Evolutionary conservation across 2,797 vertebrate genomes (phyloP), one percentile per base, ranked within the genome.

Genomic region (Oophaga sylvatica): DNA sequence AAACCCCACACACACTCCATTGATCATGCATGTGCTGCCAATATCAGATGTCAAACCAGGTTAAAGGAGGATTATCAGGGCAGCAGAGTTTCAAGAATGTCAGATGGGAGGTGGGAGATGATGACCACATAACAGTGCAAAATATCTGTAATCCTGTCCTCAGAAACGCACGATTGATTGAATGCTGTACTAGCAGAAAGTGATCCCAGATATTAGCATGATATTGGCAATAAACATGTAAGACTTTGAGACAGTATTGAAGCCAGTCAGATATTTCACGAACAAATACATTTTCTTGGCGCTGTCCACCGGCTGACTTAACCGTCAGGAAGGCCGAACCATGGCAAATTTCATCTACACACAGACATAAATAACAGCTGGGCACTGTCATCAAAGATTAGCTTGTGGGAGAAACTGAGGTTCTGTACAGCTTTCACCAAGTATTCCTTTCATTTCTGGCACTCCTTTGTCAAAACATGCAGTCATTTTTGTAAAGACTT

Each of bases 371-470:
- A 81, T 73, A 86, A 86, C 56, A 70, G 77, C 63, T 75, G 70
- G 35, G 70, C 35, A 45, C 83, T 76, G 83, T 84, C 71, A 63
- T 65, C 70, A 84, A 85, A 77, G 71, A 78, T 65, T 85, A 77
- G 71, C n/a, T 19, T 85, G 73, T 78, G 73, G 82, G 68, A 84
- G 75, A 71, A 75, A 53, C 82, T 84, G 56, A 63, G 68, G 82
- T 84, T 84, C 57, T 75, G 17, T 13, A 86, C 31, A 70, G 60
- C 62, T 80, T 67, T 77, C 78, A 65, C 41, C 48, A 70, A 57
- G 76, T 67, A 86, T 84, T 62, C 53, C 63, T 57, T 80, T 65
- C 67, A 80, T 81, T 87, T 71, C 56, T 73, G 62, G 84, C 84
- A 35, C 62, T 70, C 22, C 65, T 71, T 26, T 71, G 65, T 73